Base-by-base conservation (phyloP, 1,140 invertebrate species). In the Ips typographus region DNA sequence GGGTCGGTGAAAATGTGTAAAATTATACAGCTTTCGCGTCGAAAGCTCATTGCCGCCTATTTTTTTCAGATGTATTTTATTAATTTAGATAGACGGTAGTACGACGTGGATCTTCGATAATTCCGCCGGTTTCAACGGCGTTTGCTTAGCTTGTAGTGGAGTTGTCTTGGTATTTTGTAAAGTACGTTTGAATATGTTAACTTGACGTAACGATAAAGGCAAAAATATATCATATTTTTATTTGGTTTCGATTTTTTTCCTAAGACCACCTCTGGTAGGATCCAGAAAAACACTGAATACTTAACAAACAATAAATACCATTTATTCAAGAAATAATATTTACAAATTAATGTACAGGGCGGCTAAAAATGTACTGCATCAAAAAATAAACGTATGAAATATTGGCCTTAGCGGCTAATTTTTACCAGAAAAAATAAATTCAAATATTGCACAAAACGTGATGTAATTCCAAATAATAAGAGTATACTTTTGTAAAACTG, bases 111-210 rank as follows among this genome's bases (percentile, higher is more conserved):
- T 52, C 53, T 55, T 65, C 43, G 22, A 65, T 65, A 65, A 43
- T 55, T 40, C 52, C 41, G n/a, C 52, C 52, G 44, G 61, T 36
- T 51, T 71, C 63, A 60, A 62, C 53, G 40, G 61, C 57, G 47
- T 63, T 68, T 52, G 40, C 68, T 49, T 49, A 49, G 44, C 44
- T 49, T 49, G 44, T 49, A 49, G 44, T 49, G 44, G 22, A 22
- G 22, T 22, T 22, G 22, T 58, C 37, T 58, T 40, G 73, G 72
- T 73, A 75, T 75, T 75, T 75, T 75, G 73, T 75, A 75, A 73
- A 75, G 72, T 75, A 75, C 5, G 5, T 22, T 7, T 57, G 39
- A 40, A 6, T 57, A 57, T 57, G 55, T 57, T 57, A 37, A 37
- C 55, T 38, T 40, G 40, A 57, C 55, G 39, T 40, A 57, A 39